Conservation (phyloP, 2,888 invertebrate species). For the Melangyna quadrimaculata region DNA sequence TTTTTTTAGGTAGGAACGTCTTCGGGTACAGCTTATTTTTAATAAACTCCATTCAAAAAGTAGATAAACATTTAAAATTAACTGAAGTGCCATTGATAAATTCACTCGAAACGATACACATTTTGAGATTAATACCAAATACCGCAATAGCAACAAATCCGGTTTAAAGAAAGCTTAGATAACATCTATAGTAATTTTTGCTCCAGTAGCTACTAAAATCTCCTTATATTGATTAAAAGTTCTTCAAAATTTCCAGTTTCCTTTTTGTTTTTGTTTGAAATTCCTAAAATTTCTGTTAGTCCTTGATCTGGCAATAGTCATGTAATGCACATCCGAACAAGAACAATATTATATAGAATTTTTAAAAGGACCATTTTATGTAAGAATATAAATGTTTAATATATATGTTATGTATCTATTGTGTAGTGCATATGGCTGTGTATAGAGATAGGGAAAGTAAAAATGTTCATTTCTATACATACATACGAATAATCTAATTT, state of each 20-base stretch:
- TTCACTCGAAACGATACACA: no score
- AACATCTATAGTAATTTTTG: no score
- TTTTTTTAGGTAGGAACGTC: no score
- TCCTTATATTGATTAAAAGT: no score
- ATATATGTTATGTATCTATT: background rate
- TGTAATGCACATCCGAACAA: background rate
- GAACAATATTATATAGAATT: slow-evolving; percentile 4
- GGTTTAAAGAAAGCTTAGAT: no score
- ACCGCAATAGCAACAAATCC: no score
- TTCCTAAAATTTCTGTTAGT: background rate
- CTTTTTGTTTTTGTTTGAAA: background rate
- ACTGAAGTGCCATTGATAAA: no score
- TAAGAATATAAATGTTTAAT: background rate
- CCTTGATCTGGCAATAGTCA: background rate
- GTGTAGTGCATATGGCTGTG: background rate
- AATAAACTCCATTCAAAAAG: no score
- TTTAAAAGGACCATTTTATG: slow-evolving; percentile 44
- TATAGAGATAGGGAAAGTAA: background rate
- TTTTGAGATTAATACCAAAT: no score
- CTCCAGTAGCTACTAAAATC: no score
- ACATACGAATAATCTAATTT: slow-evolving; percentile 65
- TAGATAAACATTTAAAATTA: no score
- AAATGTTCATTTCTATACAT: background rate
- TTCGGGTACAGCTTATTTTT: no score
- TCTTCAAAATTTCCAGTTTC: background rate